Percentiles rank a stretch among this genome's conserved stretches.
Conservation (phyloP, 2,888 invertebrate genomes). For the Macrosoma leucophasiata region DNA sequence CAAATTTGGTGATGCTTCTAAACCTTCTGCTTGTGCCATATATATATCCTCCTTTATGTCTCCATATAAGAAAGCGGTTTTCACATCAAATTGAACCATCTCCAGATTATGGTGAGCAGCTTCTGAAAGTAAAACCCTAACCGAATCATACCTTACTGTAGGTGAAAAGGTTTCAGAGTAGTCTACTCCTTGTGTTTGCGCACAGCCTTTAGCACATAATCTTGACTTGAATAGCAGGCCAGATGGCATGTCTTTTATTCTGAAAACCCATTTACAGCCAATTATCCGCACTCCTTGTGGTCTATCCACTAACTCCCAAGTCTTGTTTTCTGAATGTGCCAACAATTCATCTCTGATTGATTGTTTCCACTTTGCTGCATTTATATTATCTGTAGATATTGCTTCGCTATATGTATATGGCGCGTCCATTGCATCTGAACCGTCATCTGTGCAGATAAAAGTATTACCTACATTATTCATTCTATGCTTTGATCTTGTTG, state of each 20-base stretch:
- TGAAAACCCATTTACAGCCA: conserved; percentile 27
- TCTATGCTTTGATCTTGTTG: neutral
- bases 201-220: conserved; percentile 33
- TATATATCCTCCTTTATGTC: conserved; percentile 26
- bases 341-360: conserved; percentile 24
- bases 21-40: conserved; percentile 27
- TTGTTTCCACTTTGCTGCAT: conserved; percentile 19
- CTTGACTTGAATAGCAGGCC: conserved; percentile 29
- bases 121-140: conserved; percentile 27
- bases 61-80: conserved; percentile 28
- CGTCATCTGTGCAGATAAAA: conserved; percentile 17
- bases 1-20: conserved; percentile 16
- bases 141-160: conserved; percentile 27
- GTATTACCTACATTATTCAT: conserved; percentile 7
- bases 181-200: conserved; percentile 27
- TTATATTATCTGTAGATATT: conserved; percentile 16
- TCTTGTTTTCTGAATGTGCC: conserved; percentile 26
- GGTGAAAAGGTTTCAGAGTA: conserved; percentile 33
- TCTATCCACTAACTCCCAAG: conserved; percentile 25
- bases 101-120: conserved; percentile 26
- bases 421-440: conserved; percentile 11
- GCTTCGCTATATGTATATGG: conserved; percentile 22
- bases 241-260: conserved; percentile 24
- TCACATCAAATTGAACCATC: conserved; percentile 26
- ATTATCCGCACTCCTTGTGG: conserved; percentile 29